Conservation (phyloP, 2,113 vertebrate genomes). For the Oryzias javanicus region DNA sequence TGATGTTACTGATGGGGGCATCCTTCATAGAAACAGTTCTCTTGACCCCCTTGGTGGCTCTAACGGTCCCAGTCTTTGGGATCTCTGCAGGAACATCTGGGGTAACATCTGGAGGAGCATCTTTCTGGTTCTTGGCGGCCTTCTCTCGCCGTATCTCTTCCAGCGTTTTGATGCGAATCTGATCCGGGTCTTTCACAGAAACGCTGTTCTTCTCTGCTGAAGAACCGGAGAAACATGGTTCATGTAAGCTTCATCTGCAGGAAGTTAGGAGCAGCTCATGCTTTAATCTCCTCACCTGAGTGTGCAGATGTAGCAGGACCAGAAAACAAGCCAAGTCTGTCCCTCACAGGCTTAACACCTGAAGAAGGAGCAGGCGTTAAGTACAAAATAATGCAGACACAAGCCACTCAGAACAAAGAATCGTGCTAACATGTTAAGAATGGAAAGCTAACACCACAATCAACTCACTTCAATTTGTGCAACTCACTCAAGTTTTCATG, state of each 20-base stretch:
- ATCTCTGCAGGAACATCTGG: background rate
- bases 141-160: slow-evolving; percentile 92
- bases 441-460: too few relatives aligned
- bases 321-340: slow-evolving; percentile 78
- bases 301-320: slow-evolving; percentile 48
- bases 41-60: slow-evolving; percentile 37
- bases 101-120: background rate
- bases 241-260: background rate
- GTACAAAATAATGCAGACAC: background rate
- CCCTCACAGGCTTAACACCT: slow-evolving; percentile 79
- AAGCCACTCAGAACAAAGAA: background rate
- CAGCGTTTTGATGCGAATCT: slow-evolving; percentile 89
- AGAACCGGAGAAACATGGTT: background rate
- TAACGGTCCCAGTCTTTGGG: slow-evolving; percentile 35
- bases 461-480: too few relatives aligned
- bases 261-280: background rate
- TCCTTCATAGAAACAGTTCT: slow-evolving; percentile 42
- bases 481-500: too few relatives aligned
- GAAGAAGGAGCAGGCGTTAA: slow-evolving; percentile 13
- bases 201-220: slow-evolving; percentile 57
- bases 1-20: slow-evolving; percentile 45
- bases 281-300: slow-evolving; percentile 61
- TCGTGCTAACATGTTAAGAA: too few relatives aligned
- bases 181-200: slow-evolving; percentile 61
- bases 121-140: slow-evolving; percentile 64